Evolutionary conservation across 1,140 invertebrate species (phyloP).

Genomic region (Lepidurus arcticus): DNA sequence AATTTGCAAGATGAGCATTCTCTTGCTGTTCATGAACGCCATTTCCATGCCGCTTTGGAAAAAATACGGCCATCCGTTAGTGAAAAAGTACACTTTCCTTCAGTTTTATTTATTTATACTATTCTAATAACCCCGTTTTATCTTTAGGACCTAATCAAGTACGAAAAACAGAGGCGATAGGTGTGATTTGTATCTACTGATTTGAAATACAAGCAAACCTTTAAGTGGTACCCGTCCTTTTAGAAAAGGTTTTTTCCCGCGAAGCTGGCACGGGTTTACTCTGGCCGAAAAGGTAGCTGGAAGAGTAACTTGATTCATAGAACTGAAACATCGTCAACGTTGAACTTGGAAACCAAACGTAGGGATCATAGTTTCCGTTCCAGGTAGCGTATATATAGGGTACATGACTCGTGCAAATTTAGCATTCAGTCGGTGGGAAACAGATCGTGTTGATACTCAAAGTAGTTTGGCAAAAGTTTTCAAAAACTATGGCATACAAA

Average conservation of each 20-base stretch:
- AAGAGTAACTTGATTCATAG: conserved; percentile 4
- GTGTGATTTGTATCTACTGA: not conserved
- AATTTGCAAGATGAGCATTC: conserved; percentile 41
- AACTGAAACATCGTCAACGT: not conserved
- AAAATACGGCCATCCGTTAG: conserved; percentile 76
- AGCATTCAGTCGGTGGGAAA: not conserved
- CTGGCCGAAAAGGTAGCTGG: not conserved
- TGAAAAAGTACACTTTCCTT: conserved; percentile 52
- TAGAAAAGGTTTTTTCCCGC: conserved; percentile 7
- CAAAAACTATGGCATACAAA: not conserved
- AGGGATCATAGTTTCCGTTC: not conserved
- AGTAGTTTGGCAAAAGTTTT: not conserved
- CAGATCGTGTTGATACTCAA: not conserved
- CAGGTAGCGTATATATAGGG: conserved; percentile 7
- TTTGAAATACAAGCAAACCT: conserved; percentile 7
- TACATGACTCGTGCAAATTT: not conserved
- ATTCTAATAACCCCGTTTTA: not conserved
- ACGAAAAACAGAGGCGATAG: not conserved
- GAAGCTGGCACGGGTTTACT: conserved; percentile 23
- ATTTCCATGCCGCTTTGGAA: conserved; percentile 58
- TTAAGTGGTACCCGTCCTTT: not conserved
- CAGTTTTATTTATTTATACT: not conserved
- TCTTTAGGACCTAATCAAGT: not conserved
- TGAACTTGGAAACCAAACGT: not conserved
- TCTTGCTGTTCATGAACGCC: conserved; percentile 49